These are phyloP conservation scores for Desoria tigrina DNA, from an alignment of 2,888 invertebrate genomes.

Conservation along the genomic window DNA sequence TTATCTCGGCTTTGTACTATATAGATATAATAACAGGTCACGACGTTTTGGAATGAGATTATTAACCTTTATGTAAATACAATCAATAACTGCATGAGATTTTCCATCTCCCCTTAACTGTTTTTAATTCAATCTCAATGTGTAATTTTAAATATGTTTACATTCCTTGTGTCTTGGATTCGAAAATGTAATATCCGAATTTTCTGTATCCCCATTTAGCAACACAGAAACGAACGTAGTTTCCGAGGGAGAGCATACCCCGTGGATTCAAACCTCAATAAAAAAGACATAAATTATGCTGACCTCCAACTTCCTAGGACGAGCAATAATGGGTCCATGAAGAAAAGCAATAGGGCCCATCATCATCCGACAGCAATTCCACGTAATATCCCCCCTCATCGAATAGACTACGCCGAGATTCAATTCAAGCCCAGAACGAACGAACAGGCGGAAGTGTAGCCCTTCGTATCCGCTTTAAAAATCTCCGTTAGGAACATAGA, in stretches of 20 bases:
- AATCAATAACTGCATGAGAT: no score
- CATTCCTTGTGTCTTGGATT: background rate
- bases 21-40: no score
- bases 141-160: background rate
- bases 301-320: constrained; percentile 57
- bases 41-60: no score
- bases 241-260: constrained; percentile 52
- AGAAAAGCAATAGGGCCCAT: constrained; percentile 51
- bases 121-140: no score
- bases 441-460: constrained; percentile 53
- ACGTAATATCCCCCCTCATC: constrained; percentile 46
- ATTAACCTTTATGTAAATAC: no score
- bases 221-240: constrained; percentile 52
- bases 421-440: constrained; percentile 53
- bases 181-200: background rate
- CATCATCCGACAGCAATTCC: constrained; percentile 47
- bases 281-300: constrained; percentile 56
- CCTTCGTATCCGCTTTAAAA: background rate
- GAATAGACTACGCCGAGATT: constrained; percentile 51
- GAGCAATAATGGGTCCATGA: constrained; percentile 56
- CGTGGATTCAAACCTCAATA: constrained; percentile 45
- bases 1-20: no score
- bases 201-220: constrained; percentile 27
- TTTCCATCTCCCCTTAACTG: no score
- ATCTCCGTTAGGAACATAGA: constrained; percentile 2